Base-by-base conservation (phyloP, 1,140 invertebrate species). In the Drosophila auraria region DNA sequence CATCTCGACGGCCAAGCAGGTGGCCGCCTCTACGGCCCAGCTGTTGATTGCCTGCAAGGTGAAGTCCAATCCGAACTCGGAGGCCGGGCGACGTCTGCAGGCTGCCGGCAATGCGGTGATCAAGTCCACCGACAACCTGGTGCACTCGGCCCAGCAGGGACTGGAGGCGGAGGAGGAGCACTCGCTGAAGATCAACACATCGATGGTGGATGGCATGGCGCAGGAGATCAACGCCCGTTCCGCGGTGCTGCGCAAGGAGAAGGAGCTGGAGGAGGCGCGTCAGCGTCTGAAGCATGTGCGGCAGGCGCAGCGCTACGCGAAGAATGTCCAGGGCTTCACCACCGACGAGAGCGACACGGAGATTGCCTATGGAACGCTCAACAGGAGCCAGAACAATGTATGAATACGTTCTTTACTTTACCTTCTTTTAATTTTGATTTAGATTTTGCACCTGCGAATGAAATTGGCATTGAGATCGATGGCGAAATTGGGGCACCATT, bases 51-150 rank as follows among this genome's bases (percentile, higher is more conserved):
- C 99, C 4, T 99, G 99, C 93, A 99, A 99, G 94, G 98, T 95
- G 57, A 99, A 99, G 94, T 98, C 99, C 1, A 99, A 99, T 94
- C 97, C 98, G 2, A 97, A 98, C 62, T 98, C 97, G 33, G 97
- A 97, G 78, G 97, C 97, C 14, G 99, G 98, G 40, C 96, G 98
- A 69, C 95, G 98, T n/a, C 94, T 99, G 20, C 98, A 99, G 93
- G 95, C 96, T 25, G 99, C 99, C 9, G 99, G 99, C 15, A 99
- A 99, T 92, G 98, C 98, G 14, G 99, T 99, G 1, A 99, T 99
- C 94, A 95, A 97, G 78, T 99, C 99, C 2, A 99, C 99, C 0
- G 99, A 99, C 93, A 99, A 99, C 94, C 93, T 99, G 72, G 99
- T 99, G 12, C 94, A 96, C 33, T 98, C 98, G 1, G 99, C 99